Percentiles rank a stretch among this genome's conserved stretches.
phyloP scores from a whole-genome alignment of 1,140 invertebrate species.

The Cotesia typhae region DNA sequence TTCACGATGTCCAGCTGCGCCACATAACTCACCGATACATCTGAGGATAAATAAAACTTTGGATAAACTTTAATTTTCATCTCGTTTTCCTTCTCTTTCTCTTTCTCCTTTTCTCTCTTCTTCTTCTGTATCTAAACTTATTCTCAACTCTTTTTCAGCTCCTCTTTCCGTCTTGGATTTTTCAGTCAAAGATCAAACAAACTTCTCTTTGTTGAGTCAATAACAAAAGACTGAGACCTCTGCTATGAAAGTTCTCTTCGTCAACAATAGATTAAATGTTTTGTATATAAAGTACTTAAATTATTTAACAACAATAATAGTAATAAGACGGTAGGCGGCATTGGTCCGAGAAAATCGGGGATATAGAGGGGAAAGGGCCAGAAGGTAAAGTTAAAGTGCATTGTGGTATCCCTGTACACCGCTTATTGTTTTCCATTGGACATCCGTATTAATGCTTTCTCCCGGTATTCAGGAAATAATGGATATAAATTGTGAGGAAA shows the following conservation, averaged over 20 bases:
- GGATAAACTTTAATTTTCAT: neutral
- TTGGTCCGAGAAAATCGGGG: neutral
- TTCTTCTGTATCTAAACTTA: no score
- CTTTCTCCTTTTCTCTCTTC: no score
- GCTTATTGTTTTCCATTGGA: conserved; percentile 31
- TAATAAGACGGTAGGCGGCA: neutral
- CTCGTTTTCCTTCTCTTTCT: neutral
- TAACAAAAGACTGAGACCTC: no score
- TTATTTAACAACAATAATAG: no score
- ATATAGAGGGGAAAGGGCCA: neutral
- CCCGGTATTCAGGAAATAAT: conserved; percentile 21
- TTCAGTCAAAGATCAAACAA: no score
- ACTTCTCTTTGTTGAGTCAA: no score
- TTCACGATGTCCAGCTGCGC: conserved; percentile 68
- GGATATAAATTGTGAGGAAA: conserved; percentile 23
- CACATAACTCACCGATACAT: conserved; percentile 65
- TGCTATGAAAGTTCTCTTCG: no score
- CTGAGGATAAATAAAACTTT: conserved; percentile 52
- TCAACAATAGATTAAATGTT: no score
- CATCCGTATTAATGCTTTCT: conserved; percentile 24
- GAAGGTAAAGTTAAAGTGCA: conserved; percentile 11
- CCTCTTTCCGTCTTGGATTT: no score
- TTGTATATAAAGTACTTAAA: no score
- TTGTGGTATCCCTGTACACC: conserved; percentile 9
- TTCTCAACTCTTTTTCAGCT: no score